These are phyloP conservation scores for Phalanger gymnotis DNA, from an alignment of 2,797 vertebrate genomes.

Conservation along the genomic window DNA sequence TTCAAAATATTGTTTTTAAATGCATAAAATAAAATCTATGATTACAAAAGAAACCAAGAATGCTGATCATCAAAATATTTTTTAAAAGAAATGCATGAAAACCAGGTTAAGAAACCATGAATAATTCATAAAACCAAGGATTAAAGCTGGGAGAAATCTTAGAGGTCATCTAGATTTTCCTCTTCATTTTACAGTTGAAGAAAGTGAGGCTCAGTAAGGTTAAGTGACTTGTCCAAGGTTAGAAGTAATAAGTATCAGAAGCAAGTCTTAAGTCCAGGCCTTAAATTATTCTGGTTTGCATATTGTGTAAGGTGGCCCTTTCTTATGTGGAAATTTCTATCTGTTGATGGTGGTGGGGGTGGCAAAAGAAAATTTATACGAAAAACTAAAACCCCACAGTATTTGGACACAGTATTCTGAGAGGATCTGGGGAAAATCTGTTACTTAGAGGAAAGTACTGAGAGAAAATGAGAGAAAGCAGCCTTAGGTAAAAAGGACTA, in stretches of 20 bases:
- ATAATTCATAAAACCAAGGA: background rate
- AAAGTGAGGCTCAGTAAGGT: background rate
- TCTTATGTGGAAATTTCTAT: background rate
- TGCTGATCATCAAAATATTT: background rate
- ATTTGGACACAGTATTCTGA: background rate
- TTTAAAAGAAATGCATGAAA: background rate
- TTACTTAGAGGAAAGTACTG: background rate
- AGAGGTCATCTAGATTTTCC: background rate
- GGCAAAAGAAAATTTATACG: background rate
- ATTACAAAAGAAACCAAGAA: background rate
- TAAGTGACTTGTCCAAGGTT: background rate
- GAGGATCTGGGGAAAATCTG: background rate
- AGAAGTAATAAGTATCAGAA: background rate
- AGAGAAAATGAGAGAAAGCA: background rate
- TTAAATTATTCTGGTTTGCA: background rate
- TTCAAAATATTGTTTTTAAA: too few relatives aligned
- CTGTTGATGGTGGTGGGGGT: background rate
- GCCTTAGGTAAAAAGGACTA: background rate
- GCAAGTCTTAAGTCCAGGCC: background rate
- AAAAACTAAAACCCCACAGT: background rate
- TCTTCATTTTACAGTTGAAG: background rate
- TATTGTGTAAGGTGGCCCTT: background rate
- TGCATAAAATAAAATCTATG: background rate
- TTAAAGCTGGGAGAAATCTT: background rate
- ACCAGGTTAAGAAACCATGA: background rate